A percentile compares a stretch with the other conserved stretches of the same genome.
Conservation (phyloP, 2,113 vertebrate species). For the Scortum barcoo region DNA sequence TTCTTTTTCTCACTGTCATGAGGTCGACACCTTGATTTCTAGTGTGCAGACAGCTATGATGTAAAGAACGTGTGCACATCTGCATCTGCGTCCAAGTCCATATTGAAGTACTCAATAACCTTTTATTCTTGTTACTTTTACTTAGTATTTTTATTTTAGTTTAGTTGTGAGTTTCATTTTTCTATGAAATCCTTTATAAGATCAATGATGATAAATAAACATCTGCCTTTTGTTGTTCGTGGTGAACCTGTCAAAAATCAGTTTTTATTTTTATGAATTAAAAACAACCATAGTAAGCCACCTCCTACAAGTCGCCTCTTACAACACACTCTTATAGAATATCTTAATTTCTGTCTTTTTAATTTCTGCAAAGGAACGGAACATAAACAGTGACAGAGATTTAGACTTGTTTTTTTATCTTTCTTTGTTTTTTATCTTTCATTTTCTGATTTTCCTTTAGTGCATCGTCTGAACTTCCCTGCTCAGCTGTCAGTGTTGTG, state of each 20-base stretch:
- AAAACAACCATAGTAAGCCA: background rate
- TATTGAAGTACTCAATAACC: background rate
- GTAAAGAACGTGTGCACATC: no score
- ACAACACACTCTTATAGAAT: background rate
- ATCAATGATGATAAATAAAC: background rate
- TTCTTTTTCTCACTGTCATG: background rate
- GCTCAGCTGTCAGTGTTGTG: background rate
- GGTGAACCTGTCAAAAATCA: background rate
- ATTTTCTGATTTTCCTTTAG: background rate
- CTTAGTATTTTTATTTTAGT: background rate
- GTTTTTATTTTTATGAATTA: background rate
- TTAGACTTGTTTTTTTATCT: background rate
- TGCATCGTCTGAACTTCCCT: background rate
- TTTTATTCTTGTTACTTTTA: background rate
- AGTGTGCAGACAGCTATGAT: background rate
- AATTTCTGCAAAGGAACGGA: background rate
- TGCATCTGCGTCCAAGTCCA: no score
- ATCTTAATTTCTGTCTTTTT: background rate
- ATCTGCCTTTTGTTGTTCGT: background rate
- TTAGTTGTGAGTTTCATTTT: background rate
- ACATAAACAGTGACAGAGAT: background rate
- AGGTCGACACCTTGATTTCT: background rate
- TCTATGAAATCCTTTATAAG: no score
- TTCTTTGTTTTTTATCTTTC: background rate
- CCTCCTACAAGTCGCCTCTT: background rate